phyloP scores from a whole-genome alignment of 2,113 vertebrate species.

The Hucho hucho region DNA sequence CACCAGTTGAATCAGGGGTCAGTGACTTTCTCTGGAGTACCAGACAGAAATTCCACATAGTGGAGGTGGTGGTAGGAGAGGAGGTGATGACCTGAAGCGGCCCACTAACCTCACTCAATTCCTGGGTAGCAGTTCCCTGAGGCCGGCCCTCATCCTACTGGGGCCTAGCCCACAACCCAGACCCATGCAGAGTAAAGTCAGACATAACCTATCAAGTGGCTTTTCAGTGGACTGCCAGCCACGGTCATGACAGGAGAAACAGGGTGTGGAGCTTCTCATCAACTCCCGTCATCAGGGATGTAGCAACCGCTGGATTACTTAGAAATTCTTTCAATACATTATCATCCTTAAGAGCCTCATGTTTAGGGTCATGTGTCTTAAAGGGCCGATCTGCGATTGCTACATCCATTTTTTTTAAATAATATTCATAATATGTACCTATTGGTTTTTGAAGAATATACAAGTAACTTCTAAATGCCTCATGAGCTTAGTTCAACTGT shows the following conservation, averaged over 20 bases:
- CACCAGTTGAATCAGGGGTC: constrained; percentile 78
- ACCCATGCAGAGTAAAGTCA: background rate
- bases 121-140: background rate
- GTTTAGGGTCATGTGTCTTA: background rate
- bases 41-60: constrained; percentile 84
- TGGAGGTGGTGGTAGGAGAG: constrained; percentile 58
- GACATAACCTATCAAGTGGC: background rate
- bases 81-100: constrained; percentile 60
- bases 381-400: no score
- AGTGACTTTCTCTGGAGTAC: constrained; percentile 75
- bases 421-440: no score
- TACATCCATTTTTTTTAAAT: no score
- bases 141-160: background rate
- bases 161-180: background rate
- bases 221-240: background rate
- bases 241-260: background rate
- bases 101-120: constrained; percentile 74
- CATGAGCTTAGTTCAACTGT: no score
- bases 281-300: background rate
- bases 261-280: background rate
- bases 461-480: no score
- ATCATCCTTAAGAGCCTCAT: background rate
- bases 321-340: background rate
- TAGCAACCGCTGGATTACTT: background rate
- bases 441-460: no score